Evolutionary conservation across 2,888 invertebrate species (phyloP), one percentile per base, ranked within the genome.

Genomic region (Liodrosophila aerea): DNA sequence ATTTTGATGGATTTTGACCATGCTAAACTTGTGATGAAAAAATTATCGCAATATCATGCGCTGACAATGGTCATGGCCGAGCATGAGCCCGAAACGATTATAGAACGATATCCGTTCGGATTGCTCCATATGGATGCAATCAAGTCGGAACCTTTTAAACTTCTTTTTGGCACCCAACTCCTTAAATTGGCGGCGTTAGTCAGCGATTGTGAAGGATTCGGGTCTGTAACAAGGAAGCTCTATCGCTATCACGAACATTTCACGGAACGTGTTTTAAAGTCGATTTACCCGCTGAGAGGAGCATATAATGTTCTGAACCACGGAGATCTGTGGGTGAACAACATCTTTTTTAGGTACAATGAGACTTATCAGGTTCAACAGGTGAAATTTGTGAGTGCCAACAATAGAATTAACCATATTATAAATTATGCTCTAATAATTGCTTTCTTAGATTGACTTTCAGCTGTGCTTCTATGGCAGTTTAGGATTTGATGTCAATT

Each of bases 41-140:
- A 91, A 76, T 67, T 93, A 64, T 92, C 91, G 0, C 88, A 89
- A 59, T 91, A 91, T 72, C 93, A 93, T 76, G 92, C 92, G 0
- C 87, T 90, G 4, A 92, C 92, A 0, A 90, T 92, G 57, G 89
- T 91, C 15, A 83, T 92, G 69, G 90, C 89, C 36, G 90, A 92
- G 64, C 50, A 84, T 54, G 85, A 88, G 8, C 76, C 82, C 0
- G 51, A 77, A 11, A 63, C 69, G 2, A 69, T 87, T 0, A 69
- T 85, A 2, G 71, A 87, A 47, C 85, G 78, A 9, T 87, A 85
- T 71, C 73, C 84, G 0, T 87, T 83, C 43, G 88, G 88, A 1
- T 51, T 88, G 34, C 65, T 88, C 5, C 88, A 89, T 53, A 80
- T 76, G 64, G 83, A 87, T 27, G 86, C 89, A 9, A 87, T 89